Evolutionary conservation across 53 echinoderm and acorn worm genomes (phyloP), one percentile per base, ranked within the genome.

Genomic region (Arbacia lixula): DNA sequence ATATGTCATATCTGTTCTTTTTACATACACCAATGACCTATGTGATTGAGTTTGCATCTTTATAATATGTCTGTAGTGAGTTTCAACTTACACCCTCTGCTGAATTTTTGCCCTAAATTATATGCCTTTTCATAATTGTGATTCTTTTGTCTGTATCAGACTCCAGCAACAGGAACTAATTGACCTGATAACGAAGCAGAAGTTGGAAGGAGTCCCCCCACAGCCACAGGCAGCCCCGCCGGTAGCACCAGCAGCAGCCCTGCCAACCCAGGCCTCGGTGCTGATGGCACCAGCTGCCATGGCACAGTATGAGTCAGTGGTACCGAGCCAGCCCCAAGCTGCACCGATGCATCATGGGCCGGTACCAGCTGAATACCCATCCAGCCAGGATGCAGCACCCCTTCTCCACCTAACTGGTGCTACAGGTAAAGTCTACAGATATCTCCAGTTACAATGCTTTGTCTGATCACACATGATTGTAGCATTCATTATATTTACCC

Each of bases 341-440:
- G 38, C 53, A 85, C 90, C 85, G 12, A 26, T 64, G 58, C 64
- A 32, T 6, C 53, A 75, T n/a, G n/a, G n/a, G 36, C 38, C 75
- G 14, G 72, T 49, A 26, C 46, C 50, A 4, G 39, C 3, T 21
- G 42, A 14, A 74, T n/a, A n/a, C n/a, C n/a, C n/a, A n/a, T n/a
- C n/a, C n/a, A n/a, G n/a, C n/a, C n/a, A n/a, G n/a, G n/a, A n/a
- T n/a, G n/a, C n/a, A n/a, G n/a, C n/a, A n/a, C n/a, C n/a, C n/a
- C n/a, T n/a, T n/a, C n/a, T n/a, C n/a, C n/a, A 87, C 30, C 8
- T 87, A 9, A 87, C 87, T 17, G 41, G 30, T 0, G 63, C 74
- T 34, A 41, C 87, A 66, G 76, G 87, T 87, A 37, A 37, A 41
- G 12, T 51, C n/a, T n/a, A n/a, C n/a, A n/a, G n/a, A n/a, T n/a